Evolutionary conservation across 2,888 invertebrate species (phyloP).

Genomic region (Marasmarcha lunaedactyla): DNA sequence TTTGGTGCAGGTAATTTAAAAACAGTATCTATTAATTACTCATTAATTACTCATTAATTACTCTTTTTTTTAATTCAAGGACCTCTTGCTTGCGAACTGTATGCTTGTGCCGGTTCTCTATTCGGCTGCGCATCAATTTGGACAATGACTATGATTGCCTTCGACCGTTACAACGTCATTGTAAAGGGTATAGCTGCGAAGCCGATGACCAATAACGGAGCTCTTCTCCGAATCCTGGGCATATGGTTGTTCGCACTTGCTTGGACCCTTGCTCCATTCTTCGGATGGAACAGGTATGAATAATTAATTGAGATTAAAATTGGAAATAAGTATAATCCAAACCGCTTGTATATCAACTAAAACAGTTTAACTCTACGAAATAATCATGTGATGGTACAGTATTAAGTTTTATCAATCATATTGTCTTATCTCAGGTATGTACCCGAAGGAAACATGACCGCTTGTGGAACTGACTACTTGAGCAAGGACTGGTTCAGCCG

Average conservation of each 20-base stretch:
- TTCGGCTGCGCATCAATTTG: conserved; percentile 93
- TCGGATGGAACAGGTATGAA: conserved; percentile 85
- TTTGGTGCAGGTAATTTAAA: too few species aligned
- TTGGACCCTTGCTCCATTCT: conserved; percentile 87
- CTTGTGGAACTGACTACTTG: conserved; percentile 91
- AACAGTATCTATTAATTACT: conserved; percentile 1
- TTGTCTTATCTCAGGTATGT: conserved; percentile 75
- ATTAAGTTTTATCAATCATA: background rate
- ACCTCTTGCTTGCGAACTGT: conserved; percentile 87
- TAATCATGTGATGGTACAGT: background rate
- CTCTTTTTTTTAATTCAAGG: conserved; percentile 40
- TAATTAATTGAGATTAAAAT: background rate
- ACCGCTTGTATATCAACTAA: too few species aligned
- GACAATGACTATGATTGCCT: conserved; percentile 92
- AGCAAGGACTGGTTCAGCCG: conserved; percentile 80
- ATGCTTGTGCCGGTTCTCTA: conserved; percentile 87
- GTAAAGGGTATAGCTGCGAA: conserved; percentile 90
- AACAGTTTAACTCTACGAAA: too few species aligned
- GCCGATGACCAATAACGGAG: conserved; percentile 85
- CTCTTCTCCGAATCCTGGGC: conserved; percentile 79
- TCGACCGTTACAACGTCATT: conserved; percentile 94
- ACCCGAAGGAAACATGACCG: conserved; percentile 94
- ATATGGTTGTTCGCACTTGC: conserved; percentile 82
- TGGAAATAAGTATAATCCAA: too few species aligned
- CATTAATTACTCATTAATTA: background rate